Base-by-base conservation (phyloP, 2,113 vertebrate genomes). In the Leuciscus idus region DNA sequence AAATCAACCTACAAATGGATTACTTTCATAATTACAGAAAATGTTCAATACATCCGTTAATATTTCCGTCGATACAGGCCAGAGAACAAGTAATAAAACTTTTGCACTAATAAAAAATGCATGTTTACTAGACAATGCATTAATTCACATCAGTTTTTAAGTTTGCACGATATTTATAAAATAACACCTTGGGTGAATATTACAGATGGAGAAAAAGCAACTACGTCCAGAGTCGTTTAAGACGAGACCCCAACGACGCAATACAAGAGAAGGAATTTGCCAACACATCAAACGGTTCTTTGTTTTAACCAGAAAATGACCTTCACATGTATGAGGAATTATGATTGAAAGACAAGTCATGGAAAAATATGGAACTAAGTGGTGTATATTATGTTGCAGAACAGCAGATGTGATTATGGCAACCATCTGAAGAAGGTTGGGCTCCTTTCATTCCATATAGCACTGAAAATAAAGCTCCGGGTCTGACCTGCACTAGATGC, bases 261-360 rank as follows among this genome's bases (percentile, higher is more conserved):
- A n/a, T 36, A 17, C 36, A 73, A 78, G 33, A n/a, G 46, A 23
- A 1, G n/a, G 46, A 7, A 64, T 46, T 76, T 76, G 73, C 33
- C 55, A 87, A 87, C 89, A 90, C 91, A 91, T 94, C 87, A 92
- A 91, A 92, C 84, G 30, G 21, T 39, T 28, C 59, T 36, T 73
- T 26, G 33, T 75, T 85, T 75, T 76, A 81, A 66, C 33, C 43
- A 87, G 86, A 70, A 84, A 87, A 36, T 62, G 85, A 26, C 81
- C 81, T 79, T 89, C 86, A 81, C 77, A 90, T 85, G 66, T 26
- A 89, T 62, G 76, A 88, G 90, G 90, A 91, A 92, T 93, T 94
- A 93, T 87, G 85, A 72, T 43, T 75, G 86, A 39, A 85, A 84
- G 88, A 84, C 89, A 86, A 87, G 84, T 87, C 88, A 46, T 57